These are phyloP conservation scores for Furcula furcula DNA, from an alignment of 2,888 invertebrate genomes.

Conservation along the genomic window DNA sequence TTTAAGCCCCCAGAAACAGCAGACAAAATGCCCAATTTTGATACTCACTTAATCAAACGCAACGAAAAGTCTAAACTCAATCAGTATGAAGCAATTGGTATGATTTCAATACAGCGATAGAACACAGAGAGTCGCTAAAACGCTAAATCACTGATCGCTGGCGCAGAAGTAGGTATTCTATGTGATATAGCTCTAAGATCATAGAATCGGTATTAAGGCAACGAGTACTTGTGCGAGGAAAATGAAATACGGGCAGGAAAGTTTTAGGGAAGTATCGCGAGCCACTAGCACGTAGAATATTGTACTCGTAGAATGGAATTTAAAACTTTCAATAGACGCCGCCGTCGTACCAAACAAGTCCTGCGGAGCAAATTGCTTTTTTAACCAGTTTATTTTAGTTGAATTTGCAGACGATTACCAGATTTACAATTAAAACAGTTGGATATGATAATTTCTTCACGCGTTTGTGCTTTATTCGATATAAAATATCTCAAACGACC, in stretches of 20 bases:
- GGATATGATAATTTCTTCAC: constrained; percentile 31
- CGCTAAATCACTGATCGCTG: too few relatives aligned
- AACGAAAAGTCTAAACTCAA: too few relatives aligned
- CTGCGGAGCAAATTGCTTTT: constrained; percentile 44
- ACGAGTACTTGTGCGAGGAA: constrained; percentile 50
- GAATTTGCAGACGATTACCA: constrained; percentile 33
- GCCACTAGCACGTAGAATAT: constrained; percentile 29
- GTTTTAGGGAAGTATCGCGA: constrained; percentile 19
- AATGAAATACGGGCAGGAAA: constrained; percentile 47
- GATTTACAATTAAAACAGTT: constrained; percentile 25
- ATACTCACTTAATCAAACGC: too few relatives aligned
- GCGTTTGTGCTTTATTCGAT: constrained; percentile 35
- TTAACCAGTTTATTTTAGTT: constrained; percentile 40
- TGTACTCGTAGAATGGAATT: constrained; percentile 22
- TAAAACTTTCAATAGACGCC: constrained; percentile 34
- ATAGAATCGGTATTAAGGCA: constrained; percentile 42
- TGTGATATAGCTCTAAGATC: too few relatives aligned
- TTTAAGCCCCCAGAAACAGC: too few relatives aligned
- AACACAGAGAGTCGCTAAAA: too few relatives aligned
- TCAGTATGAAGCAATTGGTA: too few relatives aligned
- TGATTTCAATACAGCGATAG: too few relatives aligned
- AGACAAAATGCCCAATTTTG: too few relatives aligned
- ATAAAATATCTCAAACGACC: constrained; percentile 43
- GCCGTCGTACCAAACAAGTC: constrained; percentile 33
- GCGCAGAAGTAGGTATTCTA: too few relatives aligned